These are phyloP conservation scores for Pipistrellus pipistrellus DNA, from an alignment of 2,797 vertebrate species.

Conservation along the genomic window DNA sequence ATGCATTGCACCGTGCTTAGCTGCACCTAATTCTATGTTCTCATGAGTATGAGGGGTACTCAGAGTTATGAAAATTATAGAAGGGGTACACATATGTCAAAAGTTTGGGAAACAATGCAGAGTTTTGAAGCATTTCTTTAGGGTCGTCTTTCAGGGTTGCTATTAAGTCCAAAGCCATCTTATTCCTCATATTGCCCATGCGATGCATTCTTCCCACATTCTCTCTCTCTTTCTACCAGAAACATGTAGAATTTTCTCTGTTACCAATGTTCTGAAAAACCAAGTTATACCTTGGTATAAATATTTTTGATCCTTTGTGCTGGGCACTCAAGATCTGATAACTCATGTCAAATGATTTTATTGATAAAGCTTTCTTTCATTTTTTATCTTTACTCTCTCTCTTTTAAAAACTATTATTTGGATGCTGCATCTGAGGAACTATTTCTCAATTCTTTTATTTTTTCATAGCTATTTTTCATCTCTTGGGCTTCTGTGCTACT, in stretches of 20 bases:
- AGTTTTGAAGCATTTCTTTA: conserved; percentile 39
- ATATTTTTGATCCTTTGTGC: background rate
- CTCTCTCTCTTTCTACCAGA: background rate
- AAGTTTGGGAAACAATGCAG: background rate
- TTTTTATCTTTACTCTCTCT: background rate
- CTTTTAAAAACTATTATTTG: background rate
- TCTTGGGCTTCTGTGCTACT: background rate
- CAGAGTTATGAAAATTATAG: too few relatives aligned
- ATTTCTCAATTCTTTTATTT: background rate
- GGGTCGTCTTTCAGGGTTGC: background rate
- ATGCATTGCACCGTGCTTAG: too few relatives aligned
- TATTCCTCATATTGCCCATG: background rate
- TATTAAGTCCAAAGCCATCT: background rate
- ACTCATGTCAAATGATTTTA: background rate
- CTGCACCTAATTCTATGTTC: too few relatives aligned
- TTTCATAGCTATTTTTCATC: background rate
- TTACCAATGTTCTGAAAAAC: background rate
- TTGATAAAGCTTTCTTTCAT: background rate
- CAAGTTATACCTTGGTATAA: background rate
- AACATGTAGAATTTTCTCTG: background rate
- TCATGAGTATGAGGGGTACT: too few relatives aligned
- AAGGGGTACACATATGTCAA: too few relatives aligned
- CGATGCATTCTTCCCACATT: background rate
- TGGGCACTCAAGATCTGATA: background rate
- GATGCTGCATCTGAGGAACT: background rate